Percentiles rank a stretch among this genome's conserved stretches.
These are phyloP conservation scores for Propsilocerus akamusi DNA, from an alignment of 1,140 invertebrate species.

Conservation along the genomic window DNA sequence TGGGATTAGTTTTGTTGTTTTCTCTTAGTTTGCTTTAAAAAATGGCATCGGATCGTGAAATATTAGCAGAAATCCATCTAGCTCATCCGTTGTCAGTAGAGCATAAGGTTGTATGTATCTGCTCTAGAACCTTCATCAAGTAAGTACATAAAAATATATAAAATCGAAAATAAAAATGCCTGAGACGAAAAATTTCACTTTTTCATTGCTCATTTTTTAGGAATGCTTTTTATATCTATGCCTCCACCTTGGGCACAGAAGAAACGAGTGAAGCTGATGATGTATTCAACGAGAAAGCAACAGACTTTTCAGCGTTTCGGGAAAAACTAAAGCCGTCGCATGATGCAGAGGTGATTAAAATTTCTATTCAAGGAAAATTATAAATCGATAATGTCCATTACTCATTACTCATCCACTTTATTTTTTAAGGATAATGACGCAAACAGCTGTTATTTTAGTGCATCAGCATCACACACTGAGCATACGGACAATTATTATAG, in stretches of 20 bases:
- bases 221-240: constrained; percentile 24
- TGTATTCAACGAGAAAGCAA: constrained; percentile 1
- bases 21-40: too few relatives aligned
- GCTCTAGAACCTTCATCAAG: constrained; percentile 26
- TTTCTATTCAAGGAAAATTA: not conserved
- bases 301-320: not conserved
- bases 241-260: constrained; percentile 20
- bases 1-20: too few relatives aligned
- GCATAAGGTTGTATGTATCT: constrained; percentile 26
- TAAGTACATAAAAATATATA: constrained; percentile 10
- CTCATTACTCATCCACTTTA: not conserved
- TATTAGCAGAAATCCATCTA: constrained; percentile 28
- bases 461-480: constrained; percentile 26
- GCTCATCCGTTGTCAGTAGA: constrained; percentile 12
- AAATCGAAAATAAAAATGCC: constrained; percentile 4
- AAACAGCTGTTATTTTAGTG: constrained; percentile 42
- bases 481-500: constrained; percentile 44
- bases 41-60: constrained; percentile 28
- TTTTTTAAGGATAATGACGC: constrained; percentile 33
- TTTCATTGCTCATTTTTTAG: constrained; percentile 11
- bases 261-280: constrained; percentile 26
- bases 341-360: not conserved
- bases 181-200: not conserved
- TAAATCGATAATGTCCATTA: not conserved
- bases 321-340: not conserved